phyloP scores from a whole-genome alignment of 2,797 vertebrate genomes.

The Hydrolagus colliei region DNA sequence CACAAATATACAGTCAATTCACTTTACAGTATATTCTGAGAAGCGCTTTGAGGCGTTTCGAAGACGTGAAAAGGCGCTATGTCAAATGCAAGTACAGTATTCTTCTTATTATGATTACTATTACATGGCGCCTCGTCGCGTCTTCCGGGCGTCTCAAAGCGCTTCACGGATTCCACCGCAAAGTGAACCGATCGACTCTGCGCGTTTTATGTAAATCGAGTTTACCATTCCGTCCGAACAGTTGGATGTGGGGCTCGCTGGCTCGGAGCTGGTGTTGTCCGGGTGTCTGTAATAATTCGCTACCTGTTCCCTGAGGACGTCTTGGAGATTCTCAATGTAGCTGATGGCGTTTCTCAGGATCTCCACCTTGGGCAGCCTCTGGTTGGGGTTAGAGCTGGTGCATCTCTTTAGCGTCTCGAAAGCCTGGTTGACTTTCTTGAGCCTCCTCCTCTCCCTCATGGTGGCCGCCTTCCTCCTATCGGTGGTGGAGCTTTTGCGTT shows the following conservation, averaged over 20 bases:
- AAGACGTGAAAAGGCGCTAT: too few species aligned
- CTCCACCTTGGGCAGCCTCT: conserved; percentile 94
- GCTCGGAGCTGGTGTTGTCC: conserved; percentile 74
- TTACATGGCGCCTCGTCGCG: too few species aligned
- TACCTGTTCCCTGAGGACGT: conserved; percentile 84
- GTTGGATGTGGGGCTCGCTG: conserved; percentile 80
- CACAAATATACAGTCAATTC: too few species aligned
- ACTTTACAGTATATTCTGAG: too few species aligned
- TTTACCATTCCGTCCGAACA: conserved; percentile 92
- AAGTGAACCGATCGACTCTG: too few species aligned
- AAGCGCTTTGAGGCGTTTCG: too few species aligned
- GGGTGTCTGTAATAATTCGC: conserved; percentile 81
- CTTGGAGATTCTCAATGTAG: conserved; percentile 93
- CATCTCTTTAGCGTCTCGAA: conserved; percentile 89
- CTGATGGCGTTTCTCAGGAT: conserved; percentile 95
- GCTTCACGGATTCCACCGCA: too few species aligned
- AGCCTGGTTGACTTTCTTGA: conserved; percentile 95
- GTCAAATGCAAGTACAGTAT: too few species aligned
- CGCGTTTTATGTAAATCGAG: neutral
- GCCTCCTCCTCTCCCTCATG: conserved; percentile 87
- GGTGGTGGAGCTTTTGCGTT: conserved; percentile 81
- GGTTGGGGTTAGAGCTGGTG: conserved; percentile 84
- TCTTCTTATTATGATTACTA: too few species aligned
- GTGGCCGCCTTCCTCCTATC: conserved; percentile 89
- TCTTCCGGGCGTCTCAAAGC: too few species aligned